Conservation (phyloP, 2,888 invertebrate genomes). For the Cosmia pyralina region DNA sequence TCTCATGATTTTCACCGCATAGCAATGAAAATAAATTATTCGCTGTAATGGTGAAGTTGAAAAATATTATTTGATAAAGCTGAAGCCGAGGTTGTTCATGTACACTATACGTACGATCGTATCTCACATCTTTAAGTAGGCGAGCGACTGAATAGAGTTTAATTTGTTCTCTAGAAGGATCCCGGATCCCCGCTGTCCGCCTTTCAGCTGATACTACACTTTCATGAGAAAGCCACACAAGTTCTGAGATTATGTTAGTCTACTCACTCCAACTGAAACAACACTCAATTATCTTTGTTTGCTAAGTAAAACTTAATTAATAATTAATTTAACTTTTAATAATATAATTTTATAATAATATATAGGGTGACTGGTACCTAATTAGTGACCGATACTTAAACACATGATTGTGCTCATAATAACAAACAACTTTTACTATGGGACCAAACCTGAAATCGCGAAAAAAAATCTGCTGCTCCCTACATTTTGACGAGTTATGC, state of each 20-base stretch:
- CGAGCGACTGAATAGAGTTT: conserved; percentile 72
- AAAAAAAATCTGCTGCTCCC: too few species aligned
- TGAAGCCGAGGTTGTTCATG: conserved; percentile 14
- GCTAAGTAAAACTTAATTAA: too few species aligned
- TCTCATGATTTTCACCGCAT: conserved; percentile 19
- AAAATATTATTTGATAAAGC: conserved; percentile 36
- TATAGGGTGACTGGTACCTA: too few species aligned
- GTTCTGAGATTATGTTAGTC: conserved; percentile 67
- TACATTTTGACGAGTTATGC: too few species aligned
- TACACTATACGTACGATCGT: conserved; percentile 27
- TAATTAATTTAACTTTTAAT: too few species aligned
- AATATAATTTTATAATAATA: too few species aligned
- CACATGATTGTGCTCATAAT: too few species aligned
- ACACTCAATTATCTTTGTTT: conserved; percentile 65
- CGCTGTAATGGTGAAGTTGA: conserved; percentile 11
- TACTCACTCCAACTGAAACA: conserved; percentile 59
- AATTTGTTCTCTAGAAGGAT: conserved; percentile 71
- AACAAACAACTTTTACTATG: too few species aligned
- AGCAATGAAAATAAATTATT: conserved; percentile 41
- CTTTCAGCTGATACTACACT: conserved; percentile 73
- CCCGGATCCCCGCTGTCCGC: conserved; percentile 64
- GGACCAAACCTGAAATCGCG: too few species aligned
- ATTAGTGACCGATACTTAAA: too few species aligned
- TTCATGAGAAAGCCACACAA: conserved; percentile 68
- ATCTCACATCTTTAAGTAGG: conserved; percentile 61